Evolutionary conservation across 2,888 invertebrate genomes (phyloP).

Genomic region (Stenurella melanura): DNA sequence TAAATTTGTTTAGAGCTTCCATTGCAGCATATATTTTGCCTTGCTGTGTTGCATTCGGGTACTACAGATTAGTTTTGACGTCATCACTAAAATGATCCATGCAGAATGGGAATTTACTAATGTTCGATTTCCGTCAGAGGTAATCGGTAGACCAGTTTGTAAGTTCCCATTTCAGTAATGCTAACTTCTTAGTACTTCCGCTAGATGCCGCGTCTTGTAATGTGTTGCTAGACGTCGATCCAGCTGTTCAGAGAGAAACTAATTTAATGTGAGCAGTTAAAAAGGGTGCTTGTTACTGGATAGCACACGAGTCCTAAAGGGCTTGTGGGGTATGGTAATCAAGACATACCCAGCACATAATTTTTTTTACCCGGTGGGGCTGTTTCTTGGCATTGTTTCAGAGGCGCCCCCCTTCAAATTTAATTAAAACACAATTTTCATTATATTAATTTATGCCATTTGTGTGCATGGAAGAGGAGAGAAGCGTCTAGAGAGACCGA

Average conservation of each 20-base stretch:
- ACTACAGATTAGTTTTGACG: too few species aligned
- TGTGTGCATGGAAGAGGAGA: too few species aligned
- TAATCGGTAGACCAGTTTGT: background rate
- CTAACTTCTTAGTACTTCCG: background rate
- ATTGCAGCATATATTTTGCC: too few species aligned
- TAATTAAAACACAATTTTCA: constrained; percentile 20
- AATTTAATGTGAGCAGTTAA: constrained; percentile 59
- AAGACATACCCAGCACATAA: constrained; percentile 90
- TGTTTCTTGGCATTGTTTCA: constrained; percentile 82
- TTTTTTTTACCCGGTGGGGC: constrained; percentile 83
- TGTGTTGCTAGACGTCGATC: background rate
- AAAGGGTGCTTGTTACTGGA: constrained; percentile 86
- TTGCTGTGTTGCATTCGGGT: too few species aligned
- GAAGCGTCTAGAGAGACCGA: too few species aligned
- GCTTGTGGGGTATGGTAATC: constrained; percentile 87
- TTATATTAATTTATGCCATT: too few species aligned
- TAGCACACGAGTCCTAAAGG: constrained; percentile 77
- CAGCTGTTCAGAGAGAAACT: background rate
- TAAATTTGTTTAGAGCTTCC: too few species aligned
- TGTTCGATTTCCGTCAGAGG: background rate
- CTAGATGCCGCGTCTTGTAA: constrained; percentile 7
- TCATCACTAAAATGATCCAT: too few species aligned
- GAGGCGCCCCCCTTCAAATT: constrained; percentile 78
- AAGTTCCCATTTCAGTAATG: constrained; percentile 9
- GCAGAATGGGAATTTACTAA: background rate